A percentile compares a stretch with the other conserved stretches of the same genome.
Evolutionary conservation across 2,888 invertebrate genomes (phyloP).

Genomic region (Eubasilissa splendida): DNA sequence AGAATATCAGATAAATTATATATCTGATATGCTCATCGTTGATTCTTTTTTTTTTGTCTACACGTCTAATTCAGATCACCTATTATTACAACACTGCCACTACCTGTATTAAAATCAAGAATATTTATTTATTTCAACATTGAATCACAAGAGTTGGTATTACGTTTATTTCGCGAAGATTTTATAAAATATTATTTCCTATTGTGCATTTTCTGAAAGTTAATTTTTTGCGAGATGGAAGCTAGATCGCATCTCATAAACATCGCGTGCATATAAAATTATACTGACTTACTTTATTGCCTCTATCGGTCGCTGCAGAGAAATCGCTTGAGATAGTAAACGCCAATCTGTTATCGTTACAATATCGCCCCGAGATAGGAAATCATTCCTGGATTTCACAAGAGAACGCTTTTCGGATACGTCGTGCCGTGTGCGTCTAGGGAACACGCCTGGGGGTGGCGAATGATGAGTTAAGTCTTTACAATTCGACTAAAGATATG

Average conservation of each 20-base stretch:
- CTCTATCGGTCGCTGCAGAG: constrained; percentile 4
- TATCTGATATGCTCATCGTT: no score
- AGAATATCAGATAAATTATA: no score
- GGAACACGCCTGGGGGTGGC: not conserved
- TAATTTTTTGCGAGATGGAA: not conserved
- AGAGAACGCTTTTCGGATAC: constrained; percentile 37
- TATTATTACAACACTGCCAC: no score
- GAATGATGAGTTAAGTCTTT: not conserved
- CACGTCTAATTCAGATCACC: no score
- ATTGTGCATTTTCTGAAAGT: not conserved
- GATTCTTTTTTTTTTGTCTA: no score
- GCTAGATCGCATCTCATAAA: not conserved
- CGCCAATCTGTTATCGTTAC: constrained; percentile 49
- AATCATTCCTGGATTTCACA: constrained; percentile 54
- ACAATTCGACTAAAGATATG: no score
- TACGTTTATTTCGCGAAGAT: no score
- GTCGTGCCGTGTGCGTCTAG: not conserved
- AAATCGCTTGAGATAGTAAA: constrained; percentile 12
- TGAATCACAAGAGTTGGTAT: no score
- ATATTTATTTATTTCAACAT: no score
- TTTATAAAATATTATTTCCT: no score
- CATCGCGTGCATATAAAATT: constrained; percentile 1
- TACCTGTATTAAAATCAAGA: no score
- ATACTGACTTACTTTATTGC: not conserved
- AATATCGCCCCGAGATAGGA: constrained; percentile 48